Evolutionary conservation across 2,113 vertebrate species (phyloP).

Genomic region (Rhipidura dahli): DNA sequence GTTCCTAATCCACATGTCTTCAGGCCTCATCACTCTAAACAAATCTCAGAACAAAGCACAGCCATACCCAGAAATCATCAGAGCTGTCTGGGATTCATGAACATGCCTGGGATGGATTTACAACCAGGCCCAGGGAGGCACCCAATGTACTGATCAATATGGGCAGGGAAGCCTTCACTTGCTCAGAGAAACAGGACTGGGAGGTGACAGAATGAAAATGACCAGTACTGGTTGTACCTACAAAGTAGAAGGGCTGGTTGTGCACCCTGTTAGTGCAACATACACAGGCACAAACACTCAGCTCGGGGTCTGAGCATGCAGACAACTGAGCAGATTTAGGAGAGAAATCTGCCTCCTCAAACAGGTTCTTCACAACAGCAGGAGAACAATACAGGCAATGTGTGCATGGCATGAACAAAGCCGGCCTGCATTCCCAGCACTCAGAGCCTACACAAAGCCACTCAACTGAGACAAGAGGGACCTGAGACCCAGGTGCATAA

Average conservation of each 20-base stretch:
- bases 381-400: fast-evolving
- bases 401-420: not conserved
- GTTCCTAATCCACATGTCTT: not conserved
- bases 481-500: not conserved
- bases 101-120: not conserved
- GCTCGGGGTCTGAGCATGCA: fast-evolving
- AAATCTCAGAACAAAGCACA: not conserved
- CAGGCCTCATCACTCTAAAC: not conserved
- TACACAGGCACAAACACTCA: not conserved
- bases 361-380: not conserved
- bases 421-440: not conserved
- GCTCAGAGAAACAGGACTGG: not conserved
- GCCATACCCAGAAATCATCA: not conserved
- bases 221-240: no score
- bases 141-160: fast-evolving
- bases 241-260: not conserved
- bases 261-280: fast-evolving
- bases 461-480: not conserved
- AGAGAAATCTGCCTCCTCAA: not conserved
- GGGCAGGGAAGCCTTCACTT: not conserved
- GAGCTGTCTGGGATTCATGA: not conserved
- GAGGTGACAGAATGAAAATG: not conserved
- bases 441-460: not conserved
- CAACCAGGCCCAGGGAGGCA: not conserved
- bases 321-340: not conserved